A percentile compares a stretch with the other conserved stretches of the same genome.
Conservation (phyloP, 1,140 invertebrate species). For the Ceratosolen solmsi region DNA sequence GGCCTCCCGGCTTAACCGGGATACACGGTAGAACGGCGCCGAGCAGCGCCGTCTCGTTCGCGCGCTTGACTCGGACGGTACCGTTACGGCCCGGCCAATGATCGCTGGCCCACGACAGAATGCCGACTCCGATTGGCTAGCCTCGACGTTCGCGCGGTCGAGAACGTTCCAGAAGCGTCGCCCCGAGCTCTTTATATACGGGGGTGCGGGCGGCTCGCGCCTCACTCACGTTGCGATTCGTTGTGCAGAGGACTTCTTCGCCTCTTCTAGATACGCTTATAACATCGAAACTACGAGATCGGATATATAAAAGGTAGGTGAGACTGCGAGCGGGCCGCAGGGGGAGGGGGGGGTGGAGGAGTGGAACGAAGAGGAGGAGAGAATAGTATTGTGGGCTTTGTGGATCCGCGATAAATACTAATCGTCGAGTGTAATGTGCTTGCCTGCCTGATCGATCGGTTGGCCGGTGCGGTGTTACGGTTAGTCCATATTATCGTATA, state of each 20-base stretch:
- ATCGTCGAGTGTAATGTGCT: too few relatives aligned
- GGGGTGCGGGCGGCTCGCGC: constrained; percentile 34
- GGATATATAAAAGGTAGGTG: not conserved
- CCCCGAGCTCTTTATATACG: constrained; percentile 63
- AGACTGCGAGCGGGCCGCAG: too few relatives aligned
- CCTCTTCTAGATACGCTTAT: constrained; percentile 45
- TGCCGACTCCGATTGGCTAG: constrained; percentile 58
- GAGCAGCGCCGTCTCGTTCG: not conserved
- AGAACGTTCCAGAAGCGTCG: constrained; percentile 70
- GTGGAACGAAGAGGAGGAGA: too few relatives aligned
- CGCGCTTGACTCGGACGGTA: constrained; percentile 55
- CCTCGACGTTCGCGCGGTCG: not conserved
- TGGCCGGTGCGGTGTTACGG: too few relatives aligned
- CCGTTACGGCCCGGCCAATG: constrained; percentile 56
- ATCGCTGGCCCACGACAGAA: not conserved
- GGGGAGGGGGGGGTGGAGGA: too few relatives aligned
- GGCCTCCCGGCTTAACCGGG: too few relatives aligned
- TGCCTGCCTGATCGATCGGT: too few relatives aligned
- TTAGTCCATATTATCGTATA: too few relatives aligned
- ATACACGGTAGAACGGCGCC: too few relatives aligned
- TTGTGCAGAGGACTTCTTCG: constrained; percentile 65
- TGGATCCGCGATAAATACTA: too few relatives aligned
- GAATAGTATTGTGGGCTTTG: too few relatives aligned
- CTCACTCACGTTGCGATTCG: constrained; percentile 73
- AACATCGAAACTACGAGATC: constrained; percentile 8